Evolutionary conservation across 2,113 vertebrate genomes (phyloP).

Genomic region (Chaetorhynchus papuensis): DNA sequence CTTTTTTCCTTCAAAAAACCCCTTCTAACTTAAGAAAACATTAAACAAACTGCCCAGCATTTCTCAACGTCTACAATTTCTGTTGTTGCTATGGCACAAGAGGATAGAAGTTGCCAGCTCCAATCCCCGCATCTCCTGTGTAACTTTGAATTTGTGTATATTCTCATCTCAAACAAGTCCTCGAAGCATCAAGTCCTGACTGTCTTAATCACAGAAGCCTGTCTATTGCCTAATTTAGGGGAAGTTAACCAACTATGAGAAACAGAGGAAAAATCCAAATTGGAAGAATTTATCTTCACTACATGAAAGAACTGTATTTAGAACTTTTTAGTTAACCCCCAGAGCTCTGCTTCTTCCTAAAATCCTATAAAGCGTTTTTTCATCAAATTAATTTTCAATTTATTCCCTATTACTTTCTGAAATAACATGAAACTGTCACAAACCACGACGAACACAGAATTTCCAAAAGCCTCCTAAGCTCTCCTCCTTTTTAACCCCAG

Average conservation of each 20-base stretch:
- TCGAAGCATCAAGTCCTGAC: neutral
- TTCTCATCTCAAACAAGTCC: neutral
- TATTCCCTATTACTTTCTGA: neutral
- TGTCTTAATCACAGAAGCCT: neutral
- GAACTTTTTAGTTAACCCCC: neutral
- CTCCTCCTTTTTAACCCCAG: neutral
- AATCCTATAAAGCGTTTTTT: neutral
- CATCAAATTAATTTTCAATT: neutral
- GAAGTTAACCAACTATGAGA: neutral
- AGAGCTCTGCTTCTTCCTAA: neutral
- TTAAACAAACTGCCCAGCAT: neutral
- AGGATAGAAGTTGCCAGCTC: neutral
- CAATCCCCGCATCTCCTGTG: neutral
- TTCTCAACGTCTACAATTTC: neutral
- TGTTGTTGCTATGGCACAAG: neutral
- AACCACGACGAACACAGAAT: neutral
- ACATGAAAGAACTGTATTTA: rapidly evolving
- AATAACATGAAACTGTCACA: neutral
- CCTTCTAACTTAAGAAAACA: neutral
- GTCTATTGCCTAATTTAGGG: neutral
- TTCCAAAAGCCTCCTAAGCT: neutral
- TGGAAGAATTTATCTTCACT: neutral
- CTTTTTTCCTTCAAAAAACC: neutral
- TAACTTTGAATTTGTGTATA: neutral
- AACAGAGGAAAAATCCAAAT: neutral